Evolutionary conservation across 2,797 vertebrate genomes (phyloP).

Genomic region (Periparus ater): DNA sequence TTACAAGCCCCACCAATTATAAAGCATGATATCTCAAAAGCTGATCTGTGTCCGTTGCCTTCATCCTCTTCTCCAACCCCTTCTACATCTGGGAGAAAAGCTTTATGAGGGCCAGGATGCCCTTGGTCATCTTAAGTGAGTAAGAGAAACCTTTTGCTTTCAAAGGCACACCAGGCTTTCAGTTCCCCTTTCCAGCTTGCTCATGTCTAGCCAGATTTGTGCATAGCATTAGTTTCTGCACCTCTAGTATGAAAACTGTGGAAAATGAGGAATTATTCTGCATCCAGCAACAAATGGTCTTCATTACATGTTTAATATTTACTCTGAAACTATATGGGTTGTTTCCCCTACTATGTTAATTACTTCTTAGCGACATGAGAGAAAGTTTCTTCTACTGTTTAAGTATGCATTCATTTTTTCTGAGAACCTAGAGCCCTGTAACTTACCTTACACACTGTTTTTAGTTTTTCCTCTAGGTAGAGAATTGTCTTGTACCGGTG

Average conservation of each 20-base stretch:
- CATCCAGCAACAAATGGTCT: not conserved
- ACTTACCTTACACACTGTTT: not conserved
- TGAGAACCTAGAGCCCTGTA: not conserved
- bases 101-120: not conserved
- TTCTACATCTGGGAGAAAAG: not conserved
- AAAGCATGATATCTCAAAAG: not conserved
- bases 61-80: not conserved
- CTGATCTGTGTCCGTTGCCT: not conserved
- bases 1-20: not conserved
- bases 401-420: not conserved
- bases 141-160: not conserved
- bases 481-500: fast-evolving
- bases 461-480: not conserved
- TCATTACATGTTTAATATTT: not conserved
- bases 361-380: not conserved
- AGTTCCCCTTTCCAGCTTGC: not conserved
- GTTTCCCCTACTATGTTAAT: not conserved
- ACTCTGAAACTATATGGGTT: not conserved
- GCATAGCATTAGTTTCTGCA: not conserved
- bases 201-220: not conserved
- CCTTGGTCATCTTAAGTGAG: not conserved
- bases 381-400: not conserved
- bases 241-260: not conserved
- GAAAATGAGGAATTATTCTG: not conserved
- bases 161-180: not conserved